Percentiles rank a stretch among this genome's conserved stretches.
These are phyloP conservation scores for Acipenser oxyrinchus DNA, from an alignment of 2,797 vertebrate species.

Conservation along the genomic window DNA sequence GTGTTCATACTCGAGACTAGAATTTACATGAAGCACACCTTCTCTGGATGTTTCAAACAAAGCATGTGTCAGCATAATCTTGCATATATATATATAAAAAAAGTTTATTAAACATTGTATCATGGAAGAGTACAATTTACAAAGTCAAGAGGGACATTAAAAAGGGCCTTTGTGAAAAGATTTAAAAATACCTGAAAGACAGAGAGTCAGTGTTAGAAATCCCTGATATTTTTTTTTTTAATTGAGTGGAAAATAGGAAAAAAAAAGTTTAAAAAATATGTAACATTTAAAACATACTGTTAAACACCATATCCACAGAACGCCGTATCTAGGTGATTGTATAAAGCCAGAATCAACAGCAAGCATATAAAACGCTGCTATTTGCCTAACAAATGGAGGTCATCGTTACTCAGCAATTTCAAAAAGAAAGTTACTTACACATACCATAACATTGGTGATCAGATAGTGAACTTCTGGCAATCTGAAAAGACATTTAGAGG, in stretches of 20 bases:
- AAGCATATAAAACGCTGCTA: not conserved
- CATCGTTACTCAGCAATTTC: conserved; percentile 6
- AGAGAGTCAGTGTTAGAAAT: not conserved
- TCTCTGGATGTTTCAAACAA: too few relatives aligned
- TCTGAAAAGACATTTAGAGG: conserved; percentile 17
- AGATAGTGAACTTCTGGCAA: not conserved
- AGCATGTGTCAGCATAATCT: too few relatives aligned
- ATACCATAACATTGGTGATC: conserved; percentile 11
- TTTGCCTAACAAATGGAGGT: too few relatives aligned
- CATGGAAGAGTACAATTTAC: conserved; percentile 22
- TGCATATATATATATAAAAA: not conserved
- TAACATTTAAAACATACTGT: not conserved
- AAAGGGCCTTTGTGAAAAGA: conserved; percentile 6
- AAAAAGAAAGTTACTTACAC: conserved; percentile 21
- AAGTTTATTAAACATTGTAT: conserved; percentile 32
- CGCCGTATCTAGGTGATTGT: not conserved
- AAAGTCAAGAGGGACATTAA: conserved; percentile 25
- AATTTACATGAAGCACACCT: too few relatives aligned
- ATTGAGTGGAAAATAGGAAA: not conserved
- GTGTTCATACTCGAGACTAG: too few relatives aligned
- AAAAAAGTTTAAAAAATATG: not conserved
- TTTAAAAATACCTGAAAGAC: conserved; percentile 19
- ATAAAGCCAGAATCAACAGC: conserved; percentile 13
- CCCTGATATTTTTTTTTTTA: not conserved
- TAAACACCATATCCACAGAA: not conserved